Percentiles rank a stretch among this genome's conserved stretches.
Conservation (phyloP, 2,888 invertebrate genomes). For the Drosophila atripex region DNA sequence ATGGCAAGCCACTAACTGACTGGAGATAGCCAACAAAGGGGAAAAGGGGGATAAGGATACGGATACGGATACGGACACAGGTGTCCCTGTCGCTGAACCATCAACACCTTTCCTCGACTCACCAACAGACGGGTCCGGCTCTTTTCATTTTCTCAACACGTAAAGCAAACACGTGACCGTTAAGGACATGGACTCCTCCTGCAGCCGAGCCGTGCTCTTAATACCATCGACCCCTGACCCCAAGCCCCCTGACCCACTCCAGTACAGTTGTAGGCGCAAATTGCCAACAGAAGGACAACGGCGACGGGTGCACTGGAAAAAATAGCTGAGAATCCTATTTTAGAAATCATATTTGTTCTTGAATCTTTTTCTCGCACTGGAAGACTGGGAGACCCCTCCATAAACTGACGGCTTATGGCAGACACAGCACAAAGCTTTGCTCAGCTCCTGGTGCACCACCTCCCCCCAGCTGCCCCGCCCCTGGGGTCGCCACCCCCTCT, state of each 20-base stretch:
- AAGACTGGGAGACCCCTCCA: conserved; percentile 38
- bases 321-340: neutral
- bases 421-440: conserved; percentile 70
- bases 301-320: conserved; percentile 12
- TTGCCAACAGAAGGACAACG: conserved; percentile 77
- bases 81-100: conserved; percentile 74
- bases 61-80: conserved; percentile 55
- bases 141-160: conserved; percentile 80
- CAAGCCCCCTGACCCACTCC: conserved; percentile 6
- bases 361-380: conserved; percentile 10
- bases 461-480: neutral
- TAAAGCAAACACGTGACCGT: conserved; percentile 79
- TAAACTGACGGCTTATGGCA: conserved; percentile 79
- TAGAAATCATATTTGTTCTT: no score
- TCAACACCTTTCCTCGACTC: conserved; percentile 61
- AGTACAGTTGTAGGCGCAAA: conserved; percentile 78
- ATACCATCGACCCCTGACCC: neutral
- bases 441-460: conserved; percentile 17
- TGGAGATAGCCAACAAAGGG: conserved; percentile 19
- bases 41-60: conserved; percentile 3
- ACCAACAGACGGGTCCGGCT: conserved; percentile 43
- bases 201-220: conserved; percentile 22
- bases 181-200: conserved; percentile 66
- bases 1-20: conserved; percentile 69
- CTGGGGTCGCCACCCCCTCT: conserved; percentile 1